Evolutionary conservation across 30 jellyfish, hydroid and myxozoan species (phyloP).

Genomic region (Aurelia sp.): DNA sequence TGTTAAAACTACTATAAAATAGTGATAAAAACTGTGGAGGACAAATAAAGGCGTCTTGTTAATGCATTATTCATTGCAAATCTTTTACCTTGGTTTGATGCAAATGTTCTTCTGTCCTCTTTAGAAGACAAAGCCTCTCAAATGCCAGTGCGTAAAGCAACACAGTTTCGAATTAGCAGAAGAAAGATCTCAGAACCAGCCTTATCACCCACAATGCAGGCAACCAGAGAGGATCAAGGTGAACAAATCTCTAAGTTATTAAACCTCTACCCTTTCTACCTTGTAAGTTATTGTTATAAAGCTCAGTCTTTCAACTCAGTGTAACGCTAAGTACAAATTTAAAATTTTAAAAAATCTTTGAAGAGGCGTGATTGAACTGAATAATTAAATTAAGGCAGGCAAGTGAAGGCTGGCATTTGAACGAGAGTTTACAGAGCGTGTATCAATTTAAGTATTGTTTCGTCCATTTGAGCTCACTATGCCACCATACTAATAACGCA

Average conservation of each 20-base stretch:
- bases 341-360: background rate
- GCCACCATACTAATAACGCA: too few relatives aligned
- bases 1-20: too few relatives aligned
- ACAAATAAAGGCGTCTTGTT: background rate
- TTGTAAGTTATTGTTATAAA: too few relatives aligned
- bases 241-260: too few relatives aligned
- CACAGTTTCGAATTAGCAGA: constrained; percentile 53
- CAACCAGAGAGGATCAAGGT: constrained; percentile 67
- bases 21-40: too few relatives aligned
- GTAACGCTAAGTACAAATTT: background rate
- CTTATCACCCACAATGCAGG: constrained; percentile 11
- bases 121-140: constrained; percentile 22
- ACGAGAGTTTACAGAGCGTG: too few relatives aligned
- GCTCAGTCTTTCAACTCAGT: too few relatives aligned
- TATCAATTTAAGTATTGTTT: too few relatives aligned
- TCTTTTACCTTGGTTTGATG: background rate
- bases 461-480: too few relatives aligned
- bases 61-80: background rate
- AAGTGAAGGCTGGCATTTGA: background rate
- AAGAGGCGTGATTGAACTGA: background rate
- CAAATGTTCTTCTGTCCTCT: background rate
- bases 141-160: constrained; percentile 6
- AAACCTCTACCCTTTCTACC: background rate
- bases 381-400: background rate
- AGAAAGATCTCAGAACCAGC: constrained; percentile 65